Evolutionary conservation across 2,113 vertebrate genomes (phyloP).

Genomic region (Onychostoma macrolepis): DNA sequence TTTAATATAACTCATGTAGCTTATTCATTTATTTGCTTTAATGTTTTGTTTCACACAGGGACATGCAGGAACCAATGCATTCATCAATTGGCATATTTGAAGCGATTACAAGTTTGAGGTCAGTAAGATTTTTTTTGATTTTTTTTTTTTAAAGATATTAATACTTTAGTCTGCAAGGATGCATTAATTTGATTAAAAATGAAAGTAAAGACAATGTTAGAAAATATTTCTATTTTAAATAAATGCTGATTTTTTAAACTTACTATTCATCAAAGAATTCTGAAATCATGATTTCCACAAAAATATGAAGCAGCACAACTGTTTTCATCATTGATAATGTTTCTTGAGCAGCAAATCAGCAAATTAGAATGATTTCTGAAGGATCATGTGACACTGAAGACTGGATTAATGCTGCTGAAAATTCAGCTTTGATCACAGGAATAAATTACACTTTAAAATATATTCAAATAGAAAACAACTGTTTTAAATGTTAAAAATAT

Average conservation of each 20-base stretch:
- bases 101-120: neutral
- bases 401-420: neutral
- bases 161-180: neutral
- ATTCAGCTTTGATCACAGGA: neutral
- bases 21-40: neutral
- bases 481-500: neutral
- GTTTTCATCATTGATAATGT: neutral
- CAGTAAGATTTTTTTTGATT: neutral
- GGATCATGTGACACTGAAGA: neutral
- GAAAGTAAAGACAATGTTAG: neutral
- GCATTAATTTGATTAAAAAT: neutral
- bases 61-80: neutral
- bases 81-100: neutral
- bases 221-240: too few species aligned
- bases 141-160: neutral
- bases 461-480: neutral
- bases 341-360: neutral
- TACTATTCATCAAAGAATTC: neutral
- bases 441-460: neutral
- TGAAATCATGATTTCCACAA: neutral
- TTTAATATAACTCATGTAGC: neutral
- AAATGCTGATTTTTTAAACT: too few species aligned
- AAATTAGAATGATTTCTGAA: neutral
- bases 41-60: neutral
- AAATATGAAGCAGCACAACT: neutral